Conservation (phyloP, 2,797 vertebrate species). For the Sparidentex hasta region DNA sequence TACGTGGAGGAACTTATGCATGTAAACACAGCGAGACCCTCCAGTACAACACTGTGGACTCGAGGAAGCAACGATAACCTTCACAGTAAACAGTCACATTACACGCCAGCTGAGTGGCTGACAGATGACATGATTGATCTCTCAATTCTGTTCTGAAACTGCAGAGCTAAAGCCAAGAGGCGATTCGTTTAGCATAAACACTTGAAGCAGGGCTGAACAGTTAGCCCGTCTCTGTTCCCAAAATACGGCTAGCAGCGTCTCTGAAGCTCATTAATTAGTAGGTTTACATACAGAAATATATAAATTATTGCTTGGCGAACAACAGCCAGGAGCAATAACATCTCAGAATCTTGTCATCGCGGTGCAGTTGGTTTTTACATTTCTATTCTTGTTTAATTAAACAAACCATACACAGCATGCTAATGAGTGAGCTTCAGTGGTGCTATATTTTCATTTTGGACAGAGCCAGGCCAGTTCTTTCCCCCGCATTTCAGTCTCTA, state of each 20-base stretch:
- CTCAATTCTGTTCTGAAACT: too few relatives aligned
- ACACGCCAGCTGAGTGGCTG: not conserved
- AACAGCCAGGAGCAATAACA: not conserved
- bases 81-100: not conserved
- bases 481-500: not conserved
- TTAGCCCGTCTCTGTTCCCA: not conserved
- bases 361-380: not conserved
- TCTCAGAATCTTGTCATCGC: not conserved
- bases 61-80: not conserved
- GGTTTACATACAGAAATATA: not conserved
- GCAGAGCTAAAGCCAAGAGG: not conserved
- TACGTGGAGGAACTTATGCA: not conserved
- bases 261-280: not conserved
- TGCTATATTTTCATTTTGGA: not conserved
- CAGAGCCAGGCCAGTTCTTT: too few relatives aligned
- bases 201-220: not conserved
- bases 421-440: not conserved
- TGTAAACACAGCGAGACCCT: not conserved
- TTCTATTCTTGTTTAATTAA: not conserved
- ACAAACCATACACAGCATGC: not conserved
- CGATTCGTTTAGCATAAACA: not conserved
- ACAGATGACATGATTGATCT: too few relatives aligned
- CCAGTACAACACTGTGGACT: not conserved
- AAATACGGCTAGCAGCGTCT: not conserved
- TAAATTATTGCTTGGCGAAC: not conserved